Percentiles rank a stretch among this genome's conserved stretches.
phyloP scores from a whole-genome alignment of 2,797 vertebrate genomes.

The Paedocypris micromegethes region DNA sequence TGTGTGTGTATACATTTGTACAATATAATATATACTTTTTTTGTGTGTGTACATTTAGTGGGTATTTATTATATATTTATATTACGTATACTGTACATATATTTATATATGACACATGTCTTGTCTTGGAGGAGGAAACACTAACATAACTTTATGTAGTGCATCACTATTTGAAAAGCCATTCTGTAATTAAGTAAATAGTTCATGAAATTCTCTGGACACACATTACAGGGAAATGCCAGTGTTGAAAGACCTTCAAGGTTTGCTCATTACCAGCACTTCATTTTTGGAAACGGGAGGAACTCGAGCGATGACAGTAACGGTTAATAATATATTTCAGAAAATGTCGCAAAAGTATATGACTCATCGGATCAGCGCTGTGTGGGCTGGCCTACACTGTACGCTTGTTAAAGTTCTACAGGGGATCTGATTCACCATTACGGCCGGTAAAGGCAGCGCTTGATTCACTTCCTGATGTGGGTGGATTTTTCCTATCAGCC shows the following conservation, averaged over 20 bases:
- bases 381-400: slow-evolving; percentile 25
- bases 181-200: no score
- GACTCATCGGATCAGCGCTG: slow-evolving; percentile 49
- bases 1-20: no score
- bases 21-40: no score
- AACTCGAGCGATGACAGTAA: slow-evolving; percentile 39
- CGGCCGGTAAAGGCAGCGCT: slow-evolving; percentile 25
- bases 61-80: no score
- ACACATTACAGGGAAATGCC: slow-evolving; percentile 29
- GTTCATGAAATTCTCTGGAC: slow-evolving; percentile 13
- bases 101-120: no score
- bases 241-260: slow-evolving; percentile 17
- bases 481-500: slow-evolving; percentile 38
- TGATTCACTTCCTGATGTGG: slow-evolving; percentile 51
- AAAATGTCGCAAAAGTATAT: slow-evolving; percentile 34
- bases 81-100: no score
- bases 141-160: no score
- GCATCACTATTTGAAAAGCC: no score
- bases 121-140: no score
- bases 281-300: slow-evolving; percentile 41
- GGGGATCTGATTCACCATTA: slow-evolving; percentile 46
- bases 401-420: slow-evolving; percentile 44
- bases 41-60: no score
- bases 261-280: slow-evolving; percentile 40
- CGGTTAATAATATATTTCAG: slow-evolving; percentile 33